Conservation (phyloP, 2,888 invertebrate species). For the Parascotia fuliginaria region DNA sequence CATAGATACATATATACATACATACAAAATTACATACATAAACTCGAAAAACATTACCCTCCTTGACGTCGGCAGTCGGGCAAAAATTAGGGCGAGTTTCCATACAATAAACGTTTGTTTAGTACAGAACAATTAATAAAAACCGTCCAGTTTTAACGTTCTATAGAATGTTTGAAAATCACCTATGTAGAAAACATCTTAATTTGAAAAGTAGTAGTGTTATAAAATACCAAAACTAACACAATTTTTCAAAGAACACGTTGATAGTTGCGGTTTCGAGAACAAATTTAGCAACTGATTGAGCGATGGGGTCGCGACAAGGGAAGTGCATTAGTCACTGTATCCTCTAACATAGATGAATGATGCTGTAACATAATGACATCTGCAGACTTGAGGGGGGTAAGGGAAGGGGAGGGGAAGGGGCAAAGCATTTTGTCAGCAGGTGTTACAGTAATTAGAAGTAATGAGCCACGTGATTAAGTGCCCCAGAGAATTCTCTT, state of each 20-base stretch:
- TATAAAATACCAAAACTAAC: not conserved
- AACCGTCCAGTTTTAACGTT: too few relatives aligned
- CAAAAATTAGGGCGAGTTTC: too few relatives aligned
- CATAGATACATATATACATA: too few relatives aligned
- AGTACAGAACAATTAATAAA: too few relatives aligned
- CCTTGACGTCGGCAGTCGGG: too few relatives aligned
- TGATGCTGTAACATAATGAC: slow-evolving; percentile 21
- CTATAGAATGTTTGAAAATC: too few relatives aligned
- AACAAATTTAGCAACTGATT: slow-evolving; percentile 24
- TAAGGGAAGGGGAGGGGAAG: not conserved
- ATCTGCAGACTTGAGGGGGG: not conserved
- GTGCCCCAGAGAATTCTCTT: not conserved
- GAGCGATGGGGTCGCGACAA: slow-evolving; percentile 41
- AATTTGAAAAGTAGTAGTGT: too few relatives aligned
- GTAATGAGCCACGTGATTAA: not conserved
- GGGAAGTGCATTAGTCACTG: slow-evolving; percentile 8
- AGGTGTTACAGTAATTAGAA: not conserved
- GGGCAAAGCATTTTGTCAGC: not conserved
- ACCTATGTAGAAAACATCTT: too few relatives aligned
- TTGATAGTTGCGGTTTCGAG: not conserved
- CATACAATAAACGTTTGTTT: too few relatives aligned
- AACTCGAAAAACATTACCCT: too few relatives aligned
- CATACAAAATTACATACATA: too few relatives aligned
- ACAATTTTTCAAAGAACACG: not conserved
- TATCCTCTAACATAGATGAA: slow-evolving; percentile 38